Percentiles rank a stretch among this genome's conserved stretches.
These are phyloP conservation scores for Germaria angustata DNA, from an alignment of 2,888 invertebrate genomes.

Conservation along the genomic window DNA sequence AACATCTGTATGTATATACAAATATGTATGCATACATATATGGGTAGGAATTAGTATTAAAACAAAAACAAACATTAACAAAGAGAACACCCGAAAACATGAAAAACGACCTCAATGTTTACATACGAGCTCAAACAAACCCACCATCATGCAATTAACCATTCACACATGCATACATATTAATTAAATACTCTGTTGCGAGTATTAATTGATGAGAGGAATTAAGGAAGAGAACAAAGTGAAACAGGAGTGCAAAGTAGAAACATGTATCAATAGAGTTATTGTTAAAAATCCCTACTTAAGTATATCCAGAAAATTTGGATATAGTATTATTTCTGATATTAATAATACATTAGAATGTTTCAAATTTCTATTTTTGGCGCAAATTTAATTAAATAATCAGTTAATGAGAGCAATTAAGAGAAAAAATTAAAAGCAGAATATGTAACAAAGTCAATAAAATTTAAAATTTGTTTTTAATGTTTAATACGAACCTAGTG, in stretches of 20 bases:
- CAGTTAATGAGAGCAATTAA: too few relatives aligned
- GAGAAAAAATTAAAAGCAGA: too few relatives aligned
- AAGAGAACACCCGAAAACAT: slow-evolving; percentile 49
- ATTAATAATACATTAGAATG: too few relatives aligned
- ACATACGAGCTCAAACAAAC: slow-evolving; percentile 35
- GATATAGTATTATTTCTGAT: too few relatives aligned
- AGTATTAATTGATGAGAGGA: not conserved
- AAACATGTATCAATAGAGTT: too few relatives aligned
- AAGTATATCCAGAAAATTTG: too few relatives aligned
- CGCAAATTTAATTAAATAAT: too few relatives aligned
- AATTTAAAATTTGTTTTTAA: too few relatives aligned
- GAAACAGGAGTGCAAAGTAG: not conserved
- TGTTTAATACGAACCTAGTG: too few relatives aligned
- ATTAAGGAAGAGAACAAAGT: not conserved
- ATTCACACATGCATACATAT: not conserved
- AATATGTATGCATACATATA: not conserved
- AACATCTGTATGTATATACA: not conserved
- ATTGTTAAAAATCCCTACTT: too few relatives aligned
- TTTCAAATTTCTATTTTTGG: too few relatives aligned
- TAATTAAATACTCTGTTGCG: not conserved
- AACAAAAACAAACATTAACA: slow-evolving; percentile 26
- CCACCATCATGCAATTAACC: not conserved
- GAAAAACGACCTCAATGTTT: slow-evolving; percentile 47
- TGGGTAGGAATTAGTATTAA: not conserved
- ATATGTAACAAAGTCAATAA: too few relatives aligned